Evolutionary conservation across 2,113 vertebrate genomes (phyloP).

Genomic region (Ellobius talpinus): DNA sequence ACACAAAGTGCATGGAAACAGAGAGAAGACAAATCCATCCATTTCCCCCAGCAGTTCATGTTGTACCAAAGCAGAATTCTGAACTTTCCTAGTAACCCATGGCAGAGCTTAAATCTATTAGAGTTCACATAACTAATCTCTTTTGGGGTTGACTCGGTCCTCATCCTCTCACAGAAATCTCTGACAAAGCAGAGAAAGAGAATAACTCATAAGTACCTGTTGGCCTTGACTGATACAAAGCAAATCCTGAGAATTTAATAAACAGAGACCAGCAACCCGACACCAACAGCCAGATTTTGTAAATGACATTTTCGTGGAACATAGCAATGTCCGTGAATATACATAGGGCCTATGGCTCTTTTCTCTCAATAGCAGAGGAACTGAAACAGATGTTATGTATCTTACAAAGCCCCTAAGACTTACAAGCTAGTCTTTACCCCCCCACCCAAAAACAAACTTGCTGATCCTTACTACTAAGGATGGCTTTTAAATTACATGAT

Average conservation of each 20-base stretch:
- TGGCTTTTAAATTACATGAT: not conserved
- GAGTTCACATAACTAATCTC: not conserved
- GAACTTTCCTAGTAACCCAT: not conserved
- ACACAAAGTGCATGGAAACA: not conserved
- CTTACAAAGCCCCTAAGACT: not conserved
- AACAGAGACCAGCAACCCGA: not conserved
- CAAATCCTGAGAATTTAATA: not conserved
- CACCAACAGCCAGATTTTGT: not conserved
- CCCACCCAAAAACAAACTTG: not conserved
- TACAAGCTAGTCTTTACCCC: not conserved
- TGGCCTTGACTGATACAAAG: not conserved
- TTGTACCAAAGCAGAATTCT: not conserved
- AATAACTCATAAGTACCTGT: not conserved
- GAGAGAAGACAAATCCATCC: not conserved
- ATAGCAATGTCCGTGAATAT: not conserved
- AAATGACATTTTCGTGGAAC: constrained; percentile 45
- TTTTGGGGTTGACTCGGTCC: not conserved
- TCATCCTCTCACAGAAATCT: not conserved
- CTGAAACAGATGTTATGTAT: not conserved
- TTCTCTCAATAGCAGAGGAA: not conserved
- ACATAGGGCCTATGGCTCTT: not conserved
- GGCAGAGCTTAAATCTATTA: not conserved
- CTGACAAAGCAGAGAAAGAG: not conserved
- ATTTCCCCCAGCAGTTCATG: not conserved
- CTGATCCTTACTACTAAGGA: not conserved